Conservation (phyloP, 2,113 vertebrate genomes). For the Saimiri boliviensis region DNA sequence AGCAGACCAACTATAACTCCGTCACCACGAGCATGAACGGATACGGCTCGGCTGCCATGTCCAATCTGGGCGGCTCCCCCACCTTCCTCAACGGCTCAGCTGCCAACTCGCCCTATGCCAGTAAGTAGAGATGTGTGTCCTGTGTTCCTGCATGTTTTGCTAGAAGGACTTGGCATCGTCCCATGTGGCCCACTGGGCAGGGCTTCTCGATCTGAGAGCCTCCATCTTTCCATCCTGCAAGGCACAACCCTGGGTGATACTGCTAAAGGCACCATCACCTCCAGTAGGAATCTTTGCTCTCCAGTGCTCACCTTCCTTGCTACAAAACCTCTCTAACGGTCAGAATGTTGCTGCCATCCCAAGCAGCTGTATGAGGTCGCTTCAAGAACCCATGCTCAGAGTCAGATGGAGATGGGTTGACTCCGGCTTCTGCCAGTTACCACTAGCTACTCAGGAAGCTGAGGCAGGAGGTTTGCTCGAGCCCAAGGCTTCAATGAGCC, state of each 20-base stretch:
- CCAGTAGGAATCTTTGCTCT: background rate
- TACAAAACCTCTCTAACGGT: background rate
- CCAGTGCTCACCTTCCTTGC: background rate
- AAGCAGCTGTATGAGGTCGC: too few species aligned
- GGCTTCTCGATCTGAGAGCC: background rate
- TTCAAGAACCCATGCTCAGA: background rate
- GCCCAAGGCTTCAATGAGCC: too few species aligned
- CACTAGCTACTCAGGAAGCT: too few species aligned
- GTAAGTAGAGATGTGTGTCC: conserved; percentile 86
- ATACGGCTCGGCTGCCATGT: conserved; percentile 96
- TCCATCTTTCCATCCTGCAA: background rate
- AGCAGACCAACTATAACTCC: conserved; percentile 97
- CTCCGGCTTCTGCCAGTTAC: too few species aligned
- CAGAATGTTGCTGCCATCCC: background rate
- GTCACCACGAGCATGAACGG: conserved; percentile 98
- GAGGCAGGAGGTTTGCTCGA: too few species aligned
- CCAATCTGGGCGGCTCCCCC: conserved; percentile 96
- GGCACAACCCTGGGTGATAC: background rate
- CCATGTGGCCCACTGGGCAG: background rate
- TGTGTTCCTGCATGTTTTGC: background rate
- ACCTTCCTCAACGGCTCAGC: conserved; percentile 98
- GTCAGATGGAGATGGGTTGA: background rate
- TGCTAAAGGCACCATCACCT: background rate
- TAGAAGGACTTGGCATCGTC: background rate
- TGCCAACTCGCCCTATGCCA: conserved; percentile 99